These are phyloP conservation scores for Caenorhabditis uteleia DNA, from an alignment of 2,888 invertebrate genomes.

Conservation along the genomic window DNA sequence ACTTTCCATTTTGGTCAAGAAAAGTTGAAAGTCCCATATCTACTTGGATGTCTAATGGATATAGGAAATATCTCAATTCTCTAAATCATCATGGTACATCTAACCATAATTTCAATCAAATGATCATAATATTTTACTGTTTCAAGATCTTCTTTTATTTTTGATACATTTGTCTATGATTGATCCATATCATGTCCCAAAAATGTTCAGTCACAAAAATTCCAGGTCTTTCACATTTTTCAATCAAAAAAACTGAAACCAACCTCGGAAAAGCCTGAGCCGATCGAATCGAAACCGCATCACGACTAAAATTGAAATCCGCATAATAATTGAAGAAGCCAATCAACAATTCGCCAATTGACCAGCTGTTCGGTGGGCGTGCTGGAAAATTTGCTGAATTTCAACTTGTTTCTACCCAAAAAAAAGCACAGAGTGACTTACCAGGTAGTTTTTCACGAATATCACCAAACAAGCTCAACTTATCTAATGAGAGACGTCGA, in stretches of 20 bases:
- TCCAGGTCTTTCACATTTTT: neutral
- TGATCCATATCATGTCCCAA: no score
- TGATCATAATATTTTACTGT: no score
- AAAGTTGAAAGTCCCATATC: no score
- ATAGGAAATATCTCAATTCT: no score
- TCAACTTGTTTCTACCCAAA: slow-evolving; percentile 4
- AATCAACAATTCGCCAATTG: slow-evolving; percentile 60
- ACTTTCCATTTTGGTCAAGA: no score
- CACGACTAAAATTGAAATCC: slow-evolving; percentile 55
- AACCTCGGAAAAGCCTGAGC: slow-evolving; percentile 16
- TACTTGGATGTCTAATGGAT: no score
- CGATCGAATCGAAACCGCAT: slow-evolving; percentile 56
- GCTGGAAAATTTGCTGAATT: slow-evolving; percentile 14
- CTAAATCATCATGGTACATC: no score
- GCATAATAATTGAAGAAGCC: slow-evolving; percentile 67
- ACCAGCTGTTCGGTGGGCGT: slow-evolving; percentile 37
- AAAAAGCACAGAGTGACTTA: slow-evolving; percentile 16
- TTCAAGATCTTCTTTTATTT: no score
- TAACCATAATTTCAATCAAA: no score
- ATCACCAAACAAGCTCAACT: slow-evolving; percentile 44
- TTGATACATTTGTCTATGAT: no score
- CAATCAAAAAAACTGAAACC: neutral
- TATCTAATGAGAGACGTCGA: slow-evolving; percentile 16
- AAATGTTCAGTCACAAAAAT: neutral
- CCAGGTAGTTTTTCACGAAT: slow-evolving; percentile 28